Evolutionary conservation across 1,140 invertebrate species (phyloP).

Genomic region (Temnothorax nylanderi): DNA sequence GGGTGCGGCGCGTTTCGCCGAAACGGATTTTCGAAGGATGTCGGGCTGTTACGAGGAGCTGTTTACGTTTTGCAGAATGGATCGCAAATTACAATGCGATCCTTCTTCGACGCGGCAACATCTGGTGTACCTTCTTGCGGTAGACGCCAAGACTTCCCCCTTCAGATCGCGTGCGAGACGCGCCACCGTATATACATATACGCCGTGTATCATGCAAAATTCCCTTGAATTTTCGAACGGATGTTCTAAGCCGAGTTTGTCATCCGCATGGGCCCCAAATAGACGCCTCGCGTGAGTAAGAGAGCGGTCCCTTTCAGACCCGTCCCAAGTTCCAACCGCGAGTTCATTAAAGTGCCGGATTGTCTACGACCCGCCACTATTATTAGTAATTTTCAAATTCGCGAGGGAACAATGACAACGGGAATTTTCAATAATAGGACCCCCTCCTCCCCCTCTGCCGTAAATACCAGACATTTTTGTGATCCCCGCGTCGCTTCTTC

Average conservation of each 20-base stretch:
- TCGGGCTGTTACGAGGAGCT: slow-evolving; percentile 1
- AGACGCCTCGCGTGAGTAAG: slow-evolving; percentile 53
- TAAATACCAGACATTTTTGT: background rate
- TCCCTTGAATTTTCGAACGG: background rate
- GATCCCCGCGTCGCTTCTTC: background rate
- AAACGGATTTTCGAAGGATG: slow-evolving; percentile 42
- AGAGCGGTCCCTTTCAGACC: background rate
- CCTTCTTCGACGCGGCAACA: slow-evolving; percentile 31
- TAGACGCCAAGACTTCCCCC: background rate
- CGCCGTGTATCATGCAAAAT: background rate
- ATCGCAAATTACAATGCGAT: slow-evolving; percentile 44
- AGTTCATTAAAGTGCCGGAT: slow-evolving; percentile 9
- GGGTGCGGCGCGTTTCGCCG: background rate
- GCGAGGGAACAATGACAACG: slow-evolving; percentile 18
- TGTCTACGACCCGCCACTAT: background rate
- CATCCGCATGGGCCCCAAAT: slow-evolving; percentile 24
- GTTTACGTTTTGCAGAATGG: slow-evolving; percentile 33
- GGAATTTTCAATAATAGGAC: slow-evolving; percentile 3
- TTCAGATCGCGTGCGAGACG: slow-evolving; percentile 49
- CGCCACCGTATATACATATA: background rate
- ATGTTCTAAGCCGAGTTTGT: slow-evolving; percentile 56
- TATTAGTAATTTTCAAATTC: slow-evolving; percentile 58
- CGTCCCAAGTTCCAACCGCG: background rate
- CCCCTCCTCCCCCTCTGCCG: too few relatives aligned
- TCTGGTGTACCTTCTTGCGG: slow-evolving; percentile 52